Base-by-base conservation (phyloP, 2,113 vertebrate species). In the Varanus salvator region DNA sequence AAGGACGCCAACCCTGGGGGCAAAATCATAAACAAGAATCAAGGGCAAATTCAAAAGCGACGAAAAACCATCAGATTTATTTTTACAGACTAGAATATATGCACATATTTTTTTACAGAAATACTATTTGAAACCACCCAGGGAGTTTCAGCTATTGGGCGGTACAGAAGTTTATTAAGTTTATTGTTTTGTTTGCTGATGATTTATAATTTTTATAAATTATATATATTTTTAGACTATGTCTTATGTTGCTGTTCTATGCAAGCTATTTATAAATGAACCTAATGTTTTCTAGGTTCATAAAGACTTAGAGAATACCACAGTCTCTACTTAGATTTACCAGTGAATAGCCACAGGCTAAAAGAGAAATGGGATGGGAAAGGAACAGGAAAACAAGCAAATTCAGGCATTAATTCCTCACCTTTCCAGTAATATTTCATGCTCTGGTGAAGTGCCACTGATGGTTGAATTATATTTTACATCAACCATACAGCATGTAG, bases 1-100 rank as follows among this genome's bases (percentile, higher is more conserved):
- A 3, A 57, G 89, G 78, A 91, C 48, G 66, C 48, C 93, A 94
- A 93, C 21, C 19, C 71, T 93, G 60, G 21, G 90, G 90, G 17
- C 57, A 82, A 71, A 94, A 92, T 57, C 6, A 83, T 0, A 1
- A 94, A 90, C 7, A 66, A 34, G 8, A 89, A 80, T 77, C 71
- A 95, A 92, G 85, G 11, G 71, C 90, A 11, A 66, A 86, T 3
- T 80, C 54, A 17, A 91, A 75, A 92, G 52, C 86, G 68, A 38
- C 17, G 6, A 54, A 38, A 57, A 57, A 38, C 0, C 14, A 69
- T 57, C 15, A 77, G 60, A 76, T 54, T 68, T 31, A 52, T 54
- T 78, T 83, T 84, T 69, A 69, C 68, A 85, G 50, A 78, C 0
- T 77, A 7, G 19, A 82, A 64, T n/a, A 38, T 8, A 5, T 44